Base-by-base conservation (phyloP, 2,113 vertebrate genomes). In the Nothocercus nigrocapillus region DNA sequence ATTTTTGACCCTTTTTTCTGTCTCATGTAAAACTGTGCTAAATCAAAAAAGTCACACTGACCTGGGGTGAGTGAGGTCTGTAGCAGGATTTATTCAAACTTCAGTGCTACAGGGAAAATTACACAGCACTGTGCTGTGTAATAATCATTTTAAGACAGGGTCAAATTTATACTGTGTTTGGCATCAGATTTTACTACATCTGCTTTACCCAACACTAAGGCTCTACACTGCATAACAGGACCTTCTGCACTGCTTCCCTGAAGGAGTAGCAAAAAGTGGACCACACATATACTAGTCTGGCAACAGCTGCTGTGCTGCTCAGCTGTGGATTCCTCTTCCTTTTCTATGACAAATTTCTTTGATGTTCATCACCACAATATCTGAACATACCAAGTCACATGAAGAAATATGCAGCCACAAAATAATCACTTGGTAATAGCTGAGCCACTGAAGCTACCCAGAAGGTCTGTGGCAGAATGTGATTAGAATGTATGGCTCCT, bases 111-210 rank as follows among this genome's bases (percentile, higher is more conserved):
- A 84, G 51, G 83, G 32, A 56, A 92, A 90, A 82, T 68, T 72
- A 84, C n/a, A n/a, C n/a, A n/a, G n/a, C n/a, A n/a, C 21, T 20
- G 30, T 64, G 45, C 8, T 75, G 34, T 63, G 83, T 92, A 84
- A 90, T 86, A 86, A 90, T 75, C 88, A 61, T 16, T 93, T 56
- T 92, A 61, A 19, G 88, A 82, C 32, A 42, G 45, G 51, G 58
- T 92, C 77, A 68, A 68, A 94, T 32, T 81, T 72, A 70, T 2
- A 2, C 18, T 81, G 83, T 94, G 6, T 45, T 88, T 68, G 22
- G 56, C 84, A 42, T 54, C 61, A 64, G 92, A 47, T 87, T 93
- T 91, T 89, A 64, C 92, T 58, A 59, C 56, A 64, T 84, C 83
- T 95, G 61, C 51, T 94, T 92, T 90, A 70, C 56, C 54, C 70